Conservation (phyloP, 2,113 vertebrate genomes). For the Deroptyus accipitrinus region DNA sequence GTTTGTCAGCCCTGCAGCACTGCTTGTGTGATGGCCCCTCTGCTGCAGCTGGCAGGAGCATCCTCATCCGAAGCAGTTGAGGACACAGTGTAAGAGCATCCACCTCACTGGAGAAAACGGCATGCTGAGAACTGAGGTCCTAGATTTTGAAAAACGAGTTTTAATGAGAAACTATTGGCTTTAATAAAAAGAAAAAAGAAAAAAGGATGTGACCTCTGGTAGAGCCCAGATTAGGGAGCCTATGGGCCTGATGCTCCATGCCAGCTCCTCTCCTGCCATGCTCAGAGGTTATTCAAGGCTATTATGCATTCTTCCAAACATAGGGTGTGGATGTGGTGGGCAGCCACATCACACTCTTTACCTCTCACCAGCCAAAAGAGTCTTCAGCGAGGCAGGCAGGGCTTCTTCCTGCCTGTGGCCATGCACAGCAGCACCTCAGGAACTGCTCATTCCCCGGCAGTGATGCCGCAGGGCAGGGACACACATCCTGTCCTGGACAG, state of each 20-base stretch:
- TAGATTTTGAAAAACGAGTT: neutral
- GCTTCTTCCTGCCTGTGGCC: neutral
- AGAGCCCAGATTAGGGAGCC: neutral
- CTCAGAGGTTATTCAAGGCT: neutral
- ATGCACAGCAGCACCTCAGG: neutral
- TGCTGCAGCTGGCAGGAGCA: neutral
- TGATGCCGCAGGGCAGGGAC: rapidly evolving
- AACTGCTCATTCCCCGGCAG: neutral
- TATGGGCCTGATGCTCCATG: neutral
- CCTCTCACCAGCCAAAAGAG: neutral
- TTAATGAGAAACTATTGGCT: neutral
- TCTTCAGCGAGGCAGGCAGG: neutral
- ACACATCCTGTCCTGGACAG: rapidly evolving
- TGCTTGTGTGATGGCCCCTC: neutral
- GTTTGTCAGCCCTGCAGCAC: neutral
- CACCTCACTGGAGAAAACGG: rapidly evolving
- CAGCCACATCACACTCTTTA: neutral
- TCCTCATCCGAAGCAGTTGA: neutral
- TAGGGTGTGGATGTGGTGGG: neutral
- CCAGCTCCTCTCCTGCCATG: neutral
- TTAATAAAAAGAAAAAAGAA: neutral
- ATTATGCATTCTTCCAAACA: neutral
- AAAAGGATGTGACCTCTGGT: neutral
- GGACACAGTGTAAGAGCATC: neutral
- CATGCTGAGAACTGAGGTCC: neutral